A percentile compares a stretch with the other conserved stretches of the same genome.
Conservation (phyloP, 2,797 vertebrate genomes). For the Mormyrops attenuatus region DNA sequence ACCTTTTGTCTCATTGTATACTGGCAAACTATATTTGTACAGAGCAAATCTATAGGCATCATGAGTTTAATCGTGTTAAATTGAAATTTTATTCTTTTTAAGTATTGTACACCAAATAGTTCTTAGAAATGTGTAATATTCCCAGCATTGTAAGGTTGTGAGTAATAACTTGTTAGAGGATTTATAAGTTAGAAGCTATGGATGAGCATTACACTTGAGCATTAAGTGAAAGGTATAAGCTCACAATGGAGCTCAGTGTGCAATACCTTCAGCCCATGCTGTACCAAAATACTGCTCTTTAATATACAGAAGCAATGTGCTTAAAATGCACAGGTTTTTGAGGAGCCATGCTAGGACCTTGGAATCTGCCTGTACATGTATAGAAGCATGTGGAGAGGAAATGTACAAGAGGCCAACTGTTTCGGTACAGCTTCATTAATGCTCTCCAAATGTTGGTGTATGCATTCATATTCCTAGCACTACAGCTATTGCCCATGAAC, state of each 20-base stretch:
- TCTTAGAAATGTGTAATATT: not conserved
- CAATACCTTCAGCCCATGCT: not conserved
- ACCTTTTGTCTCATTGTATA: not conserved
- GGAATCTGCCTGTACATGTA: not conserved
- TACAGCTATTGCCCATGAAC: not conserved
- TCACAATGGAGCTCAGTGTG: not conserved
- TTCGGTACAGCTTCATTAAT: not conserved
- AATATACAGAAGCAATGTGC: not conserved
- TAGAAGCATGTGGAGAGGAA: not conserved
- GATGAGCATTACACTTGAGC: not conserved
- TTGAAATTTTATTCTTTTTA: not conserved
- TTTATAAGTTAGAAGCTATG: not conserved
- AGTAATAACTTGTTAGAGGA: not conserved
- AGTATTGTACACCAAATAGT: not conserved
- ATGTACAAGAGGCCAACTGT: not conserved
- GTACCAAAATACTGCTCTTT: not conserved
- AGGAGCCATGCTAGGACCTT: not conserved
- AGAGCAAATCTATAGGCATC: not conserved
- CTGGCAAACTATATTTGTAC: not conserved
- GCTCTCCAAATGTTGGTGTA: not conserved
- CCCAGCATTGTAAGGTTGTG: not conserved
- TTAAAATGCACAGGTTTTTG: not conserved
- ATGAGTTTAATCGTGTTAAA: not conserved
- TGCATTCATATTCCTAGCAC: not conserved
- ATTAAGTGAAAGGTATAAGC: not conserved